Conservation (phyloP, 1,140 invertebrate genomes). For the Diplogasteroides magnus region DNA sequence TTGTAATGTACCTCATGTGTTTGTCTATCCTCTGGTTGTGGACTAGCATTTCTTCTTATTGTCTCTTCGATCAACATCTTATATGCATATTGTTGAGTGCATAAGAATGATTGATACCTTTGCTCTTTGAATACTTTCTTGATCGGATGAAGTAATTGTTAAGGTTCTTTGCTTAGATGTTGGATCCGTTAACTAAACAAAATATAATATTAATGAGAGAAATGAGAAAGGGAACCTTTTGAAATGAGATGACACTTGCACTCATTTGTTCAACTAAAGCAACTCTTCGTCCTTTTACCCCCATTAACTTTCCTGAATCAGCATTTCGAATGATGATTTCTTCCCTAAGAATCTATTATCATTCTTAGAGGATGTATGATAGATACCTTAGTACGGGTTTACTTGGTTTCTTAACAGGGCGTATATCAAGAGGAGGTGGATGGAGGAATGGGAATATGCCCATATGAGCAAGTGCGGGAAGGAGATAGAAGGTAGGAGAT, state of each 20-base stretch:
- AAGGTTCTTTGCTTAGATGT: constrained; percentile 40
- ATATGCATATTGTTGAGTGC: no score
- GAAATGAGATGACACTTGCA: constrained; percentile 94
- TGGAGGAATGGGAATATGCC: constrained; percentile 11
- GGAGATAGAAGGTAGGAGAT: background rate
- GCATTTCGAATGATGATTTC: constrained; percentile 31
- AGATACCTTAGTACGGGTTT: constrained; percentile 6
- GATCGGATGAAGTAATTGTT: constrained; percentile 42
- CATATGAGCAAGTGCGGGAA: background rate
- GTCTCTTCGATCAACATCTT: constrained; percentile 52
- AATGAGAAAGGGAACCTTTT: constrained; percentile 66
- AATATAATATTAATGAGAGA: background rate
- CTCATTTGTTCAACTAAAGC: constrained; percentile 95
- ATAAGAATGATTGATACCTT: no score
- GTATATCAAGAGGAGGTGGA: constrained; percentile 26
- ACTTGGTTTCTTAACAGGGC: constrained; percentile 19
- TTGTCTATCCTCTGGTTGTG: constrained; percentile 36
- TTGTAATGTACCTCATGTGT: background rate
- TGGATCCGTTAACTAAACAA: constrained; percentile 25
- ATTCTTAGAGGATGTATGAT: background rate
- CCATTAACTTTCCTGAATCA: constrained; percentile 72
- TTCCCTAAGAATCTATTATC: constrained; percentile 17
- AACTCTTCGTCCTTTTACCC: constrained; percentile 89
- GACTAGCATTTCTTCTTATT: constrained; percentile 47
- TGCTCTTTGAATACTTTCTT: constrained; percentile 40